Percentiles rank a stretch among this genome's conserved stretches.
phyloP scores from a whole-genome alignment of 2,113 vertebrate genomes.

The Laticauda laticaudata region DNA sequence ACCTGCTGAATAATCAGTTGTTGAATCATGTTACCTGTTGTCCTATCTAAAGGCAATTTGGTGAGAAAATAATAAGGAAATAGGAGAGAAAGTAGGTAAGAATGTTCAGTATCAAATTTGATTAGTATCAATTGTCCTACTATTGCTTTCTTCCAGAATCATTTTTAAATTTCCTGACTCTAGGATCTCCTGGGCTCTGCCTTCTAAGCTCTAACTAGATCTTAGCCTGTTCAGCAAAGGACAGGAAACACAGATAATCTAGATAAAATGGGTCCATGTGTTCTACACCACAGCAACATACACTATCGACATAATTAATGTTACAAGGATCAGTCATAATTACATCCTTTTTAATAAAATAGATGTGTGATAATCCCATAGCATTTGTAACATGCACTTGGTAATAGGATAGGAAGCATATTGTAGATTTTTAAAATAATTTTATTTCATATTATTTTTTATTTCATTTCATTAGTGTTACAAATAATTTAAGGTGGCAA shows the following conservation, averaged over 20 bases:
- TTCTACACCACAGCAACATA: not conserved
- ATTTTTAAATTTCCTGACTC: slow-evolving; percentile 6
- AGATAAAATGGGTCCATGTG: not conserved
- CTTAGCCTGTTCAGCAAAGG: not conserved
- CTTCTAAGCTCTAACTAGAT: not conserved
- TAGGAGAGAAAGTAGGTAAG: slow-evolving; percentile 12
- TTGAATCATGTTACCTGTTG: slow-evolving; percentile 8
- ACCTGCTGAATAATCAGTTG: slow-evolving; percentile 37
- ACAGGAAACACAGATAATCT: not conserved
- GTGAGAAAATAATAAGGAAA: slow-evolving; percentile 10
- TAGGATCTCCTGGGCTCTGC: not conserved
- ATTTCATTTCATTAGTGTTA: not conserved
- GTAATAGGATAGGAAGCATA: not conserved
- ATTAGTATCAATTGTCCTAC: slow-evolving; percentile 21
- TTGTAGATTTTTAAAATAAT: not conserved
- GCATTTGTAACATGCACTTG: not conserved
- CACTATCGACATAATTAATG: not conserved
- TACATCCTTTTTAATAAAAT: not conserved
- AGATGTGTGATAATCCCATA: not conserved
- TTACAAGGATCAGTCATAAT: not conserved
- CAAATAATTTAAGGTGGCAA: not conserved
- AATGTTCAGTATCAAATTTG: slow-evolving; percentile 6
- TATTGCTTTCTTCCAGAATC: not conserved
- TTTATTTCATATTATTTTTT: not conserved
- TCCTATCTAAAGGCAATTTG: slow-evolving; percentile 27